Conservation (phyloP, 2,797 vertebrate species). For the Pangasius mekongensis region DNA sequence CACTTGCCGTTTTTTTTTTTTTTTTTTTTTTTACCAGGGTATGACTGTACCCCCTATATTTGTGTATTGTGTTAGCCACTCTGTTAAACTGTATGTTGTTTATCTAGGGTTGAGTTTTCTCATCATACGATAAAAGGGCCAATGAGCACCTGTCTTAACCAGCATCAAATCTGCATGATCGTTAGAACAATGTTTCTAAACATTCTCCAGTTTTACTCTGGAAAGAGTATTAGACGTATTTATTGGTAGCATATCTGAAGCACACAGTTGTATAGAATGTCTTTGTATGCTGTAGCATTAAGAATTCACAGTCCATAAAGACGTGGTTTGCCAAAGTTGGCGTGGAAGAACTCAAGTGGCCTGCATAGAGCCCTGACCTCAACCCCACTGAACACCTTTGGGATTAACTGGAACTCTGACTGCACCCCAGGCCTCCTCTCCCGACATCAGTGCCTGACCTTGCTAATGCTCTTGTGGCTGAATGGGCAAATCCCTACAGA, state of each 20-base stretch:
- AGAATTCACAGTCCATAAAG: not conserved
- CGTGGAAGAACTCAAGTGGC: not conserved
- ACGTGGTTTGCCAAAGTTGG: not conserved
- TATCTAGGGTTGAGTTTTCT: not conserved
- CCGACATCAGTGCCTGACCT: not conserved
- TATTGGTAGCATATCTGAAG: not conserved
- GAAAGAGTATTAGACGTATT: not conserved
- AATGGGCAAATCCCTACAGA: not conserved
- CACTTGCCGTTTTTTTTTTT: not conserved
- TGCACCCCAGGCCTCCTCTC: no score
- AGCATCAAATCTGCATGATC: not conserved
- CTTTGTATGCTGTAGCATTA: no score
- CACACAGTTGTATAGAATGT: no score
- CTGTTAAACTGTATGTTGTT: not conserved
- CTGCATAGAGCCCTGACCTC: not conserved
- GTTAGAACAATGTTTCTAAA: constrained; percentile 61
- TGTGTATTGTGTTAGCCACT: not conserved
- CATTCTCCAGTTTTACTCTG: constrained; percentile 61
- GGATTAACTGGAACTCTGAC: no score
- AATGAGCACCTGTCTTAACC: not conserved
- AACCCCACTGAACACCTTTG: no score
- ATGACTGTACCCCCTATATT: not conserved
- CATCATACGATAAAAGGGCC: not conserved
- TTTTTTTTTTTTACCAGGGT: not conserved
- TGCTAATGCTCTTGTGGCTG: not conserved